Evolutionary conservation across 2,113 vertebrate species (phyloP).

Genomic region (Carassius gibelio): DNA sequence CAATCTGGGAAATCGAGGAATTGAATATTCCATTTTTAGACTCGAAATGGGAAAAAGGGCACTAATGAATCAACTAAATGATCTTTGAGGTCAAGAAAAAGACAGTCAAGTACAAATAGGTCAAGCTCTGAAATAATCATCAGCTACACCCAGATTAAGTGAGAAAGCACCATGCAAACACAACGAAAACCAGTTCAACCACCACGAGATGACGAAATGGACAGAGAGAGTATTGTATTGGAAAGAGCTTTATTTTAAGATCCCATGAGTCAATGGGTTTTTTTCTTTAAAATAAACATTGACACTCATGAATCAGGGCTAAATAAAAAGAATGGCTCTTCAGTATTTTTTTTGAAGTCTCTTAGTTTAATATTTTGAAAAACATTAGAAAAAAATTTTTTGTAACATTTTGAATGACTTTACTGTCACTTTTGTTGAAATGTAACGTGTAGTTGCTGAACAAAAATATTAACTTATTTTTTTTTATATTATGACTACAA

Average conservation of each 20-base stretch:
- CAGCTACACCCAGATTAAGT: not conserved
- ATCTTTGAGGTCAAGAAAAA: slow-evolving; percentile 10
- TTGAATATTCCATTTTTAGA: not conserved
- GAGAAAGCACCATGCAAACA: not conserved
- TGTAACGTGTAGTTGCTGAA: too few species aligned
- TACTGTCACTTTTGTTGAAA: too few species aligned
- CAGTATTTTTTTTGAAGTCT: not conserved
- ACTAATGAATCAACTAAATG: not conserved
- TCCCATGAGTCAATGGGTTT: not conserved
- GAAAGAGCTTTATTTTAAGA: not conserved
- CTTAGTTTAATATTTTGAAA: too few species aligned
- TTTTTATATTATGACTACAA: too few species aligned
- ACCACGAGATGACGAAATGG: not conserved
- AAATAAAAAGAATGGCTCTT: not conserved
- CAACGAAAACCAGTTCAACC: slow-evolving; percentile 30
- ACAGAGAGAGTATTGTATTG: not conserved
- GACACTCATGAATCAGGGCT: not conserved
- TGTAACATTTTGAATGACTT: too few species aligned
- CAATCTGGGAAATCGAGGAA: not conserved
- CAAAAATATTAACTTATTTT: too few species aligned
- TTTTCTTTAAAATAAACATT: not conserved
- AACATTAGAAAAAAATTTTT: too few species aligned
- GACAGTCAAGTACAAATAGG: slow-evolving; percentile 4
- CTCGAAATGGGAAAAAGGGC: not conserved
- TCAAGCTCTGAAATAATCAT: not conserved